Percentiles rank a stretch among this genome's conserved stretches.
phyloP scores from a whole-genome alignment of 1,140 invertebrate genomes.

The Drosophila rhopaloa region DNA sequence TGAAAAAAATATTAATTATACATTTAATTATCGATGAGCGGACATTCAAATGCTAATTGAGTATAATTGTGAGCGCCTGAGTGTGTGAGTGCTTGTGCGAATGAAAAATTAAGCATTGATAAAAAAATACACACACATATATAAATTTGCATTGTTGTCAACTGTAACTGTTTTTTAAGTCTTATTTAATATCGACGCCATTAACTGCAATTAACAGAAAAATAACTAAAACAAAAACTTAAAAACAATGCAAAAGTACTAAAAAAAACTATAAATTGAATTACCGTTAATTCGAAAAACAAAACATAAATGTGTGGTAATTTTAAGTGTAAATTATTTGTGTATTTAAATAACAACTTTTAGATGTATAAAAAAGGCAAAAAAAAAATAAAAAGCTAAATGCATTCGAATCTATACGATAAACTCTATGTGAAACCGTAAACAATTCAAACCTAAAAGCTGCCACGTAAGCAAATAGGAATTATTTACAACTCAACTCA shows the following conservation, averaged over 20 bases:
- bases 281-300: slow-evolving; percentile 38
- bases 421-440: slow-evolving; percentile 50
- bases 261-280: slow-evolving; percentile 45
- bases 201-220: slow-evolving; percentile 68
- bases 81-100: slow-evolving; percentile 14
- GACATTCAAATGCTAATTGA: slow-evolving; percentile 68
- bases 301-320: slow-evolving; percentile 67
- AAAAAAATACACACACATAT: slow-evolving; percentile 33
- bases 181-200: slow-evolving; percentile 75
- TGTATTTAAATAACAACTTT: slow-evolving; percentile 80
- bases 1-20: slow-evolving; percentile 40
- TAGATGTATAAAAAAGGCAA: slow-evolving; percentile 61
- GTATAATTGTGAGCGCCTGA: slow-evolving; percentile 28
- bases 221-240: slow-evolving; percentile 30
- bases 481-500: slow-evolving; percentile 46
- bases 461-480: slow-evolving; percentile 54
- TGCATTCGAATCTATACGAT: slow-evolving; percentile 64
- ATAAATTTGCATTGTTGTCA: slow-evolving; percentile 77
- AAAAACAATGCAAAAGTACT: slow-evolving; percentile 30
- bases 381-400: slow-evolving; percentile 41
- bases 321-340: slow-evolving; percentile 80
- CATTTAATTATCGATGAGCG: slow-evolving; percentile 48
- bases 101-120: slow-evolving; percentile 38
- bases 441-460: slow-evolving; percentile 46
- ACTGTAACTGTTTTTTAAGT: slow-evolving; percentile 78